phyloP scores from a whole-genome alignment of 2,888 invertebrate species.

The Melanophora roralis region DNA sequence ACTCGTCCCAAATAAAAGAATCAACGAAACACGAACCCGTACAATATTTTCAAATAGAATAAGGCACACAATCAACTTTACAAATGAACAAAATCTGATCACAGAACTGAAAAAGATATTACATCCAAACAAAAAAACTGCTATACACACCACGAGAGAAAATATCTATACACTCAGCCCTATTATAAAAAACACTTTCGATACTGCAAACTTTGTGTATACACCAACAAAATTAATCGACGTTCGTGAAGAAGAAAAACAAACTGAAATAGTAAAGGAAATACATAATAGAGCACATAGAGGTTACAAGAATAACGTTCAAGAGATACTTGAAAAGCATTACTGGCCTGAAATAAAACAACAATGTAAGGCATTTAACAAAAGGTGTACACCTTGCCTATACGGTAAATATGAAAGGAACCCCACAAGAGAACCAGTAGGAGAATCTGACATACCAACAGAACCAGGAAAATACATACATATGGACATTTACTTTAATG shows the following conservation, averaged over 20 bases:
- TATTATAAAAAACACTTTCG: neutral
- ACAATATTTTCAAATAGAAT: constrained; percentile 38
- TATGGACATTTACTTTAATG: neutral
- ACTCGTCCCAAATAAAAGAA: neutral
- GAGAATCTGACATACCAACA: neutral
- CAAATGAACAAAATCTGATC: neutral
- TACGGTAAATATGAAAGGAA: neutral
- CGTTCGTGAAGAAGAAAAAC: neutral
- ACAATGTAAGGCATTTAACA: neutral
- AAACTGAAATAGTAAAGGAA: neutral
- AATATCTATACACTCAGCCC: too few species aligned
- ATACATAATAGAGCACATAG: neutral
- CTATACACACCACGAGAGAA: too few species aligned
- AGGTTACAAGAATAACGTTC: neutral
- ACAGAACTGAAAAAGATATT: constrained; percentile 4
- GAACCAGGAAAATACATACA: neutral
- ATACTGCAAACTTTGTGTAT: neutral
- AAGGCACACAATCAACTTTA: constrained; percentile 30
- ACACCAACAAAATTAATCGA: neutral
- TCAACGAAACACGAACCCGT: constrained; percentile 16
- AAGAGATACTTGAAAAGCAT: neutral
- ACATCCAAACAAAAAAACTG: neutral
- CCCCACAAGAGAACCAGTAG: neutral
- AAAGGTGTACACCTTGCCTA: neutral
- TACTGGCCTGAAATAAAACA: constrained; percentile 1